A percentile compares a stretch with the other conserved stretches of the same genome.
Evolutionary conservation across 2,113 vertebrate genomes (phyloP).

Genomic region (Triplophysa dalaica): DNA sequence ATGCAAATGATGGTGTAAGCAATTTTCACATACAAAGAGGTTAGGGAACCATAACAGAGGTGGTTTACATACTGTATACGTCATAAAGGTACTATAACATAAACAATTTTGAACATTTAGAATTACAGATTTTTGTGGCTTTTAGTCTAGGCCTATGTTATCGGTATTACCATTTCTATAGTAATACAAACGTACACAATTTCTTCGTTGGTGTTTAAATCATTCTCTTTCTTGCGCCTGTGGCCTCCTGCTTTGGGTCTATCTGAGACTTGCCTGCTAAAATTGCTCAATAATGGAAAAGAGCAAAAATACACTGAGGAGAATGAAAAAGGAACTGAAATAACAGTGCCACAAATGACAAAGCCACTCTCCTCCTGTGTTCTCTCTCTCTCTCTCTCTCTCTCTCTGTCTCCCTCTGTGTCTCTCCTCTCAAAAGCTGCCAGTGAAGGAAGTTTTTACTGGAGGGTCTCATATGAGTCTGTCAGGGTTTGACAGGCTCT

Average conservation of each 20-base stretch:
- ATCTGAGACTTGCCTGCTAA: conserved; percentile 1
- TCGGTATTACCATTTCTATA: too few species aligned
- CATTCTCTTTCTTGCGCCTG: not conserved
- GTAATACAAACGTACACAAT: too few species aligned
- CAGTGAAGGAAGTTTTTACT: conserved; percentile 23
- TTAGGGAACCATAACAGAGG: too few species aligned
- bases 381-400: not conserved
- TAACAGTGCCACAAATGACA: conserved; percentile 39
- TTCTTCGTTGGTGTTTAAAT: too few species aligned
- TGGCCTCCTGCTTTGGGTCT: not conserved
- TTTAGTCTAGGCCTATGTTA: too few species aligned
- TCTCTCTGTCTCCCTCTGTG: not conserved
- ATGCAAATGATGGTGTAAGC: too few species aligned
- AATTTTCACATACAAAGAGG: too few species aligned
- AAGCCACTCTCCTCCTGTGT: conserved; percentile 19
- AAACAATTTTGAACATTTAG: too few species aligned
- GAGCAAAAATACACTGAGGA: conserved; percentile 17
- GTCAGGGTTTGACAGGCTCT: conserved; percentile 42
- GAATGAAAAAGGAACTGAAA: conserved; percentile 26
- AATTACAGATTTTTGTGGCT: too few species aligned
- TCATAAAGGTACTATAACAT: too few species aligned
- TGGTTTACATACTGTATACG: too few species aligned
- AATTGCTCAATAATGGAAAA: conserved; percentile 42
- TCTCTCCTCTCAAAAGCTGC: not conserved
- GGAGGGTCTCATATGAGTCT: conserved; percentile 24